phyloP scores from a whole-genome alignment of 2,797 vertebrate species.

The Lutjanus argentimaculatus region DNA sequence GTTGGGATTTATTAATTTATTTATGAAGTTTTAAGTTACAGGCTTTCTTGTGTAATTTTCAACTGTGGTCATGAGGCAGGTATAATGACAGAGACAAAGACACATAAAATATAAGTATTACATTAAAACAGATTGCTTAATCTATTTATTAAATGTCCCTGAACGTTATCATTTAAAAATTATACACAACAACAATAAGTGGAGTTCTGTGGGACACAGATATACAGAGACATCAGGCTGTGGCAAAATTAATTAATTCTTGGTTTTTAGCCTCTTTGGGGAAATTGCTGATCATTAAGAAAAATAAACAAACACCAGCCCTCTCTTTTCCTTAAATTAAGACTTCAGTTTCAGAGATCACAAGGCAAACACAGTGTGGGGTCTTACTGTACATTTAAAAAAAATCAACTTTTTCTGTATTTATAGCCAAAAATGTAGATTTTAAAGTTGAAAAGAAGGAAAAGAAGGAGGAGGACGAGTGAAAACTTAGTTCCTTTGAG shows the following conservation, averaged over 20 bases:
- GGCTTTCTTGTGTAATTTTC: too few species aligned
- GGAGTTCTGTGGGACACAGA: not conserved
- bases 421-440: constrained; percentile 25
- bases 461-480: constrained; percentile 3
- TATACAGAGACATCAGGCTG: not conserved
- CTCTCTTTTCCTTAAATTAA: not conserved
- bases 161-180: not conserved
- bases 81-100: too few species aligned
- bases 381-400: not conserved
- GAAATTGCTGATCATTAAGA: not conserved
- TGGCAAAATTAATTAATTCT: not conserved
- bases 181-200: not conserved
- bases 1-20: not conserved
- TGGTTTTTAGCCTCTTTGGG: not conserved
- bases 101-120: too few species aligned
- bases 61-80: too few species aligned
- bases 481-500: constrained; percentile 10
- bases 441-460: constrained; percentile 18
- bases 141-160: too few species aligned
- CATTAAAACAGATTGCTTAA: too few species aligned
- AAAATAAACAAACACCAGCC: not conserved
- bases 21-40: too few species aligned
- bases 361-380: not conserved
- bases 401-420: not conserved
- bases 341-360: not conserved